Evolutionary conservation across 2,113 vertebrate species (phyloP).

Genomic region (Boleophthalmus pectinirostris): DNA sequence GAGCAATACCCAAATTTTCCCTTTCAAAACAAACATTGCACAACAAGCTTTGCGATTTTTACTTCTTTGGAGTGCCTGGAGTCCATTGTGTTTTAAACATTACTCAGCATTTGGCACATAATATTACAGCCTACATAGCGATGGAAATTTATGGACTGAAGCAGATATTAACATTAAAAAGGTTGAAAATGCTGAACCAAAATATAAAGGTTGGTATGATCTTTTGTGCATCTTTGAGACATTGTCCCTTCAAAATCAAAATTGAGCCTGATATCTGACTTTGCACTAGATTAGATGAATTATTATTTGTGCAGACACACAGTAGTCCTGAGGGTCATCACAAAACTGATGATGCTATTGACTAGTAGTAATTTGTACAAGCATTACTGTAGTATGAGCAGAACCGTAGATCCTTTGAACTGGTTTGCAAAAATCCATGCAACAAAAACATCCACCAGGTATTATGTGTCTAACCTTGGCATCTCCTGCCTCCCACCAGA

Average conservation of each 20-base stretch:
- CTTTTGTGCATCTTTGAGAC: too few species aligned
- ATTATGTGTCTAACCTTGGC: constrained; percentile 79
- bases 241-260: not conserved
- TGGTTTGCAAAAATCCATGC: not conserved
- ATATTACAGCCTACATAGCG: not conserved
- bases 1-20: constrained; percentile 7
- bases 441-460: not conserved
- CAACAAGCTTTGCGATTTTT: too few species aligned
- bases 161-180: not conserved
- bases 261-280: not conserved
- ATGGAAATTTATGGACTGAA: not conserved
- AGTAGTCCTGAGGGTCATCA: not conserved
- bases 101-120: constrained; percentile 13
- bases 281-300: too few species aligned
- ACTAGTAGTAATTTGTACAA: not conserved
- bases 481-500: constrained; percentile 80
- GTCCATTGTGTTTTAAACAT: too few species aligned
- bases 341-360: not conserved
- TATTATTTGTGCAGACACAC: not conserved
- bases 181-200: not conserved
- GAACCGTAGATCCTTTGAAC: not conserved
- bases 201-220: not conserved
- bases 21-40: constrained; percentile 9
- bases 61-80: too few species aligned
- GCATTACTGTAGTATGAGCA: not conserved